Percentiles rank a stretch among this genome's conserved stretches.
phyloP scores from a whole-genome alignment of 2,888 invertebrate genomes.

The Cheiracanthium punctorium region DNA sequence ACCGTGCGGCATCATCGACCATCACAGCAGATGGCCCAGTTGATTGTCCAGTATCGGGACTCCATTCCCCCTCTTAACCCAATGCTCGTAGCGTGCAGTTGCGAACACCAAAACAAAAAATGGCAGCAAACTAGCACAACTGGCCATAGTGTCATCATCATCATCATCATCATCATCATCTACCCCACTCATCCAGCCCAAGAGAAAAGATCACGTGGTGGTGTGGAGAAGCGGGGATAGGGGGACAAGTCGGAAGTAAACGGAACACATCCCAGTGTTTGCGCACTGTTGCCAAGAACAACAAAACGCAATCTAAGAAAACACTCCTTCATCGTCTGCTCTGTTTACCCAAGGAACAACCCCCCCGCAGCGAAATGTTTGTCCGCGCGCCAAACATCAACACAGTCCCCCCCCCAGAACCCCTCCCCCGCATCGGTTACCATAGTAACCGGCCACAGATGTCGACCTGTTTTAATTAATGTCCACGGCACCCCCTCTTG shows the following conservation, averaged over 20 bases:
- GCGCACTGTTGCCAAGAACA: slow-evolving; percentile 71
- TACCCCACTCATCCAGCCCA: slow-evolving; percentile 5
- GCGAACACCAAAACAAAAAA: not conserved
- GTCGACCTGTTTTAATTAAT: slow-evolving; percentile 71
- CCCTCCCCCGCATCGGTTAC: slow-evolving; percentile 31
- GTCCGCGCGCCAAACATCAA: slow-evolving; percentile 70
- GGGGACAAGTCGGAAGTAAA: slow-evolving; percentile 15
- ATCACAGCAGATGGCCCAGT: not conserved
- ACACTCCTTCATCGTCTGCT: slow-evolving; percentile 66
- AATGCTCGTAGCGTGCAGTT: not conserved
- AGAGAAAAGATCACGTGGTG: slow-evolving; percentile 65
- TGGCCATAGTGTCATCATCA: slow-evolving; percentile 52
- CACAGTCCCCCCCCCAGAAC: slow-evolving; percentile 36
- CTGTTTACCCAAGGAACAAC: slow-evolving; percentile 63
- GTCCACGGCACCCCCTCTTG: slow-evolving; percentile 65
- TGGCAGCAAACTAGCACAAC: slow-evolving; percentile 28
- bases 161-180: slow-evolving; percentile 40
- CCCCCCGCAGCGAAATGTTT: slow-evolving; percentile 58
- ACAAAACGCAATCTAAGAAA: slow-evolving; percentile 71
- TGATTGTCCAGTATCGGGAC: slow-evolving; percentile 1
- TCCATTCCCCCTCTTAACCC: not conserved
- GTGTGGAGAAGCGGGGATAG: slow-evolving; percentile 5
- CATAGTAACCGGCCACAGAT: slow-evolving; percentile 71
- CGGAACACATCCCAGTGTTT: slow-evolving; percentile 62
- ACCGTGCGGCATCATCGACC: not conserved